Evolutionary conservation across 2,113 vertebrate species (phyloP).

Genomic region (Suncus etruscus): DNA sequence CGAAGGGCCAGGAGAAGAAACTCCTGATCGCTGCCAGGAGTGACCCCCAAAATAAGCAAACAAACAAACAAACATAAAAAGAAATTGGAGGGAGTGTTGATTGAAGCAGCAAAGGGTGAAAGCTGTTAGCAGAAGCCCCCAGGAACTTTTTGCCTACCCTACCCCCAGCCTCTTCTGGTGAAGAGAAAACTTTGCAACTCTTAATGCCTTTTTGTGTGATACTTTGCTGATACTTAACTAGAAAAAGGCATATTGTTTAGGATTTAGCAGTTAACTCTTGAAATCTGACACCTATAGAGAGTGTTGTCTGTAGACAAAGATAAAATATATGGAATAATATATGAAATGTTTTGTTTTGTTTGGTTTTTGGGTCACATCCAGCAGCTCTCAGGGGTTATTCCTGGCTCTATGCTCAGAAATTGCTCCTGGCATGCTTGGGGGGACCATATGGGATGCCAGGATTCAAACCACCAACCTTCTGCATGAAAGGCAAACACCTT

Average conservation of each 20-base stretch:
- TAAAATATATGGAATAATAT: not conserved
- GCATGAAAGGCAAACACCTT: too few relatives aligned
- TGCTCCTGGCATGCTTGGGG: too few relatives aligned
- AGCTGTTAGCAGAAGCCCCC: not conserved
- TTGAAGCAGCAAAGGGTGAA: not conserved
- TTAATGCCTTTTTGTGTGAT: not conserved
- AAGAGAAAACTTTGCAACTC: not conserved
- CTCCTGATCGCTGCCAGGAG: not conserved
- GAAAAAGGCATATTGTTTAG: not conserved
- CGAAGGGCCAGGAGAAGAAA: not conserved
- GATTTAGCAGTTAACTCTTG: not conserved
- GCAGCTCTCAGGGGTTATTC: too few relatives aligned
- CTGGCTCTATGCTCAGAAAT: too few relatives aligned
- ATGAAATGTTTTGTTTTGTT: too few relatives aligned
- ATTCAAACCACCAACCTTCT: too few relatives aligned
- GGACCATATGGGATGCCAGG: too few relatives aligned
- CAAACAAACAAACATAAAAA: not conserved
- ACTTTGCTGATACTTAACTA: not conserved
- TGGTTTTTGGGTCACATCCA: too few relatives aligned
- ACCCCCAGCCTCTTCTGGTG: not conserved
- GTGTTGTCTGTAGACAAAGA: not conserved
- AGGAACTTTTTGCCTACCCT: not conserved
- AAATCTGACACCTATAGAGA: not conserved
- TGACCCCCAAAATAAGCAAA: not conserved
- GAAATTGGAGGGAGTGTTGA: too few relatives aligned